A percentile compares a stretch with the other conserved stretches of the same genome.
phyloP scores from a whole-genome alignment of 2,888 invertebrate species.

The Drosophila limbata region DNA sequence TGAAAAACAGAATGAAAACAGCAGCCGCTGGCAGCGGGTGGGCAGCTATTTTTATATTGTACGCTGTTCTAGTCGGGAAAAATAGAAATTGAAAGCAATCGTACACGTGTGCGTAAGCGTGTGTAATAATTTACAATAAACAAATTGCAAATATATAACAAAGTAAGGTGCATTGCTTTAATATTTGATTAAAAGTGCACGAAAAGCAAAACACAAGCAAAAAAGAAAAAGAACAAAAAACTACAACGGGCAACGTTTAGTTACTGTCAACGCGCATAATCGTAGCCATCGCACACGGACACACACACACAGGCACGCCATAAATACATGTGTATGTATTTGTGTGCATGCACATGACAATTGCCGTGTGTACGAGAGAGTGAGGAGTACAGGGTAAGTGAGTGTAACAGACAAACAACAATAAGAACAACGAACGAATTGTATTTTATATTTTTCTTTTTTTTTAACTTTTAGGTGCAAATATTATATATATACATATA shows the following conservation, averaged over 20 bases:
- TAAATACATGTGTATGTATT: constrained; percentile 10
- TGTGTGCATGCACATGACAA: constrained; percentile 28
- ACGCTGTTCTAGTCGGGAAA: constrained; percentile 53
- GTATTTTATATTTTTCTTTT: constrained; percentile 14
- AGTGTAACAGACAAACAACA: constrained; percentile 44
- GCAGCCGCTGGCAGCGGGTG: constrained; percentile 62
- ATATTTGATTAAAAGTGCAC: constrained; percentile 15
- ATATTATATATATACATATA: constrained; percentile 12
- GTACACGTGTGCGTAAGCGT: constrained; percentile 45
- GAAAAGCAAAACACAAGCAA: constrained; percentile 6
- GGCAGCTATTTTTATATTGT: constrained; percentile 69
- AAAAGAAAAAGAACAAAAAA: constrained; percentile 15
- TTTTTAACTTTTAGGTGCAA: constrained; percentile 21
- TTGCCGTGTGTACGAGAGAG: constrained; percentile 33
- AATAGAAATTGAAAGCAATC: constrained; percentile 37
- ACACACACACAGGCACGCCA: constrained; percentile 12
- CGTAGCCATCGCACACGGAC: constrained; percentile 68
- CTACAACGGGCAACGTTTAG: constrained; percentile 47
- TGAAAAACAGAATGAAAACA: constrained; percentile 49
- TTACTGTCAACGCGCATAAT: constrained; percentile 73
- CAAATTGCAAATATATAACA: constrained; percentile 16
- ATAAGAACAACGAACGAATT: constrained; percentile 33
- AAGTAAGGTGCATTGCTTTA: constrained; percentile 23
- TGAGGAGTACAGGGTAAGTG: constrained; percentile 44
- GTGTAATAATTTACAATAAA: constrained; percentile 26